These are phyloP conservation scores for Chloroceryle aenea DNA, from an alignment of 2,113 vertebrate genomes.

Conservation along the genomic window DNA sequence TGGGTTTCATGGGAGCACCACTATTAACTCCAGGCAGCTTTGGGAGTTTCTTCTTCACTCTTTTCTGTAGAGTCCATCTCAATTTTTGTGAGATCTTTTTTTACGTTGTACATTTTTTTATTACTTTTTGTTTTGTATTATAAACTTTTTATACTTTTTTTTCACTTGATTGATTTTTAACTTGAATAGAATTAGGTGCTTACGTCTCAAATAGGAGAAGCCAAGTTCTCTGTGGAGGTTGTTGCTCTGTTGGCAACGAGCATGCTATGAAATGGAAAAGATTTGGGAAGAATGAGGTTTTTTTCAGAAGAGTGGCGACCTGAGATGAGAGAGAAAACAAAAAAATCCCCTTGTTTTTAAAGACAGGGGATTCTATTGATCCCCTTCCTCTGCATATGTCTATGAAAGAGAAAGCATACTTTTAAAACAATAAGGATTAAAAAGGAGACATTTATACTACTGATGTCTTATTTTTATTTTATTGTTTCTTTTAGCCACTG, in stretches of 20 bases:
- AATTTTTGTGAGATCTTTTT: neutral
- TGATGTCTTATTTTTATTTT: neutral
- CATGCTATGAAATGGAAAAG: neutral
- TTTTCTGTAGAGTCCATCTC: neutral
- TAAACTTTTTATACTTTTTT: neutral
- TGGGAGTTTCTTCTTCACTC: neutral
- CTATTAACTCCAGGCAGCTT: neutral
- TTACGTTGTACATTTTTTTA: neutral
- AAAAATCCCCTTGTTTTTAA: neutral
- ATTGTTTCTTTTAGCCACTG: neutral
- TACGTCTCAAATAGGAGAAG: neutral
- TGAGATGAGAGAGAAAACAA: neutral
- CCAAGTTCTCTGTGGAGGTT: neutral
- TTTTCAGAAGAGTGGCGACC: neutral
- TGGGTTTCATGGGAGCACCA: neutral
- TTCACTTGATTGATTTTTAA: neutral
- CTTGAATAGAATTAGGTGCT: neutral
- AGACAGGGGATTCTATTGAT: neutral
- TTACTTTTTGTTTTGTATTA: neutral
- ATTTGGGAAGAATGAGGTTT: neutral
- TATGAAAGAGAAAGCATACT: neutral
- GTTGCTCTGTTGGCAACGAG: neutral
- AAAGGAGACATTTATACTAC: neutral
- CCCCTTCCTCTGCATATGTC: neutral
- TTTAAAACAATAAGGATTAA: slow-evolving; percentile 39